Evolutionary conservation across 2,797 vertebrate genomes (phyloP), one percentile per base, ranked within the genome.

Genomic region (Tiaroga cobitis): DNA sequence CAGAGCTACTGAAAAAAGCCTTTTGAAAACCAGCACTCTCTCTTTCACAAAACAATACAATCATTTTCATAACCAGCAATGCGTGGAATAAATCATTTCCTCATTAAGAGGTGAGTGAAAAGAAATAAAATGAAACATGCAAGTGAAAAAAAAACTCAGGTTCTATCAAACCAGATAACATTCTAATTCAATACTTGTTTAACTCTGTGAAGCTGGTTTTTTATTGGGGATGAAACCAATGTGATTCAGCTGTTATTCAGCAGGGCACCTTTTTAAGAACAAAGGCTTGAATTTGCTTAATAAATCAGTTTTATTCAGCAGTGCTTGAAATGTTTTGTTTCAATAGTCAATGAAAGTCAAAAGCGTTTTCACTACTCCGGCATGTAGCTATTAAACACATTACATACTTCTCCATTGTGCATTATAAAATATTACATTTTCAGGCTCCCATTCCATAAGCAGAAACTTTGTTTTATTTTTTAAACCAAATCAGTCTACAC

Each of bases 41-140:
- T 49, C 70, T 75, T 54, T 77, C 18, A 18, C 61, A 84, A 83
- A 88, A 89, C 81, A 87, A 84, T 82, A 68, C 43, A 88, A 88
- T 86, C 73, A 85, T 81, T 84, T 86, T 76, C 81, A 85, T 75
- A 88, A 88, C 65, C 86, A 83, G 74, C 79, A 88, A 81, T 79
- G 82, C 82, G 41, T 82, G 77, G 61, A 63, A 80, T 76, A 84
- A 86, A 86, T 83, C 18, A 61, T 67, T 86, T 81, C 67, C 87
- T 88, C 74, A 68, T 87, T 85, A 87, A 24, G 49, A 41, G 24
- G 37, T 7, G 37, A 76, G 72, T 10, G 73, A 86, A 85, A 67
- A 72, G 21, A 80, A 69, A 77, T 49, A 69, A 61, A 49, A 81
- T 67, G n/a, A 75, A 77, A 80, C 9, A 49, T 65, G 54, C 51